Percentiles rank a stretch among this genome's conserved stretches.
phyloP scores from a whole-genome alignment of 2,113 vertebrate genomes.

The Martes martes region DNA sequence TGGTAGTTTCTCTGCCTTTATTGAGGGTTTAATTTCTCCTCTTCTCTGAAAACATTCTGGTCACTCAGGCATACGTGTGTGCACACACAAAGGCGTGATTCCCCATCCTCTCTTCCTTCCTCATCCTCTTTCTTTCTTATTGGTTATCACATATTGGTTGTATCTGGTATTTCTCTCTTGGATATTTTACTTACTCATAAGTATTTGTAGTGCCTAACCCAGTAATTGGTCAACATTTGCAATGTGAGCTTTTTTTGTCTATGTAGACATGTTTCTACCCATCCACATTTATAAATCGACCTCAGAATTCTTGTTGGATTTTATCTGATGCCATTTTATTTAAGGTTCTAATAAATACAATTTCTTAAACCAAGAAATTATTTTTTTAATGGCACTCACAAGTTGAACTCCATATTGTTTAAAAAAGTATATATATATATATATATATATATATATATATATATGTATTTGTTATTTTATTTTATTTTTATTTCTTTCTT shows the following conservation, averaged over 20 bases:
- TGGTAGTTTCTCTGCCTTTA: neutral
- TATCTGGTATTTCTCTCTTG: neutral
- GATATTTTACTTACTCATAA: neutral
- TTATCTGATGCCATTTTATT: neutral
- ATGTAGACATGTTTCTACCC: neutral
- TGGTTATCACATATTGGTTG: neutral
- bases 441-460: neutral
- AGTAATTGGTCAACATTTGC: neutral
- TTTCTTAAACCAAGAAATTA: neutral
- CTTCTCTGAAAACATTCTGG: neutral
- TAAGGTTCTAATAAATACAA: neutral
- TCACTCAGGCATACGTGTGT: rapidly evolving
- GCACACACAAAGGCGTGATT: rapidly evolving
- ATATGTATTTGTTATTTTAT: no score
- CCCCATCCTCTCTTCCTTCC: neutral
- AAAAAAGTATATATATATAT: neutral
- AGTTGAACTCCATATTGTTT: neutral
- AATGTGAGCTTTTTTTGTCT: neutral
- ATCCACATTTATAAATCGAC: neutral
- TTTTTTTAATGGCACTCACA: neutral
- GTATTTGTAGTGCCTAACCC: neutral
- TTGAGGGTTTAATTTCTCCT: neutral
- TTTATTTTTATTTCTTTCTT: no score
- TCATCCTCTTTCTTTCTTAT: neutral
- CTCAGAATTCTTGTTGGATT: neutral